Evolutionary conservation across 2,888 invertebrate genomes (phyloP).

Genomic region (Herminia tarsipennalis): DNA sequence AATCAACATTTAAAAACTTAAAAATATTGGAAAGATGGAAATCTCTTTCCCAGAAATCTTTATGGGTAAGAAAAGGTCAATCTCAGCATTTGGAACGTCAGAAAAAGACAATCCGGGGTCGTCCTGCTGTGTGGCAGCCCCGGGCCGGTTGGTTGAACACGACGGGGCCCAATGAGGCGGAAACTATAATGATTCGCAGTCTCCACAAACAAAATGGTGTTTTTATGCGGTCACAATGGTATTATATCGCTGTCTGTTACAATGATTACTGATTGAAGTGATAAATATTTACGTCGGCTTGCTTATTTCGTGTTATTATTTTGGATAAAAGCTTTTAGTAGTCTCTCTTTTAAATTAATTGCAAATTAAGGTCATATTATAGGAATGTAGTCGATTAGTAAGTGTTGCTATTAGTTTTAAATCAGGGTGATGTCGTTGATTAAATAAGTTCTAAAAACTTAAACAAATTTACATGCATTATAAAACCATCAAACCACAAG

Average conservation of each 20-base stretch:
- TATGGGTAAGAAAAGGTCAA: neutral
- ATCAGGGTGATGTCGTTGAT: too few species aligned
- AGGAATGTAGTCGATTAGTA: too few species aligned
- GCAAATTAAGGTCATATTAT: too few species aligned
- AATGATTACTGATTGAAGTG: slow-evolving; percentile 15
- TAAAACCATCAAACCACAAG: slow-evolving; percentile 10
- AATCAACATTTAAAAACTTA: neutral
- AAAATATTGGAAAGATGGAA: neutral
- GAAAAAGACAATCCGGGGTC: slow-evolving; percentile 17
- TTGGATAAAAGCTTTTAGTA: neutral
- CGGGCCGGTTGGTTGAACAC: slow-evolving; percentile 22
- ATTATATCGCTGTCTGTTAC: slow-evolving; percentile 10
- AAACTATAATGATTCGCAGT: slow-evolving; percentile 42
- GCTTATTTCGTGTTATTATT: neutral
- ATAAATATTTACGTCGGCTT: slow-evolving; percentile 3
- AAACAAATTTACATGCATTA: neutral
- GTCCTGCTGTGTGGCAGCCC: slow-evolving; percentile 19
- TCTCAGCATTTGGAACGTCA: neutral
- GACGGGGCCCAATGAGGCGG: slow-evolving; percentile 37
- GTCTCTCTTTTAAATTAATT: too few species aligned
- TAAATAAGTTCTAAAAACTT: too few species aligned
- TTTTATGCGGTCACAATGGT: slow-evolving; percentile 33
- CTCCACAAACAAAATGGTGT: slow-evolving; percentile 36
- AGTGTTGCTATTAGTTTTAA: too few species aligned
- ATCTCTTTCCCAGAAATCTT: neutral